These are phyloP conservation scores for Chymomyza amoena DNA, from an alignment of 2,888 invertebrate species.

Conservation along the genomic window DNA sequence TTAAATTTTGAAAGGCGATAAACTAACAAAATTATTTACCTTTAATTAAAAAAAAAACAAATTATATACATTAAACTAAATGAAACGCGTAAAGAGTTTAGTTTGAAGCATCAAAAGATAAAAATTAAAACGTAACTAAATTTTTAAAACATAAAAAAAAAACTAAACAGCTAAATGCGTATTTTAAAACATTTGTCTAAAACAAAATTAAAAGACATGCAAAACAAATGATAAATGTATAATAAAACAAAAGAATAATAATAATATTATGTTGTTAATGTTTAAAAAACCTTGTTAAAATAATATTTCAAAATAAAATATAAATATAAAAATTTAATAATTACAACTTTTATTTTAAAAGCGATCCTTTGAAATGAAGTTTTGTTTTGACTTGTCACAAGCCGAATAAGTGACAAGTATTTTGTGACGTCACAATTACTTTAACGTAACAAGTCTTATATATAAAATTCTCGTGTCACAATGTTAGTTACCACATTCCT, in stretches of 20 bases:
- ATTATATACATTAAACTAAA: constrained; percentile 29
- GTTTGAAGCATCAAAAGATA: constrained; percentile 35
- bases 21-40: constrained; percentile 49
- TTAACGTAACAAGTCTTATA: too few species aligned
- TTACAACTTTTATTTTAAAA: neutral
- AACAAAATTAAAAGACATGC: constrained; percentile 44
- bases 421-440: too few species aligned
- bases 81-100: constrained; percentile 37
- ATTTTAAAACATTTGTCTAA: constrained; percentile 66
- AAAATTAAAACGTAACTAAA: constrained; percentile 35
- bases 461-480: too few species aligned
- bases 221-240: constrained; percentile 55
- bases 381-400: too few species aligned
- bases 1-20: constrained; percentile 37
- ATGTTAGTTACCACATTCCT: too few species aligned
- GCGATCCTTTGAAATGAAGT: too few species aligned
- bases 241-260: constrained; percentile 44
- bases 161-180: constrained; percentile 52
- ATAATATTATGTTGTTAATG: constrained; percentile 78
- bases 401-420: too few species aligned
- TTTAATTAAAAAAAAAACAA: constrained; percentile 30
- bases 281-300: constrained; percentile 79
- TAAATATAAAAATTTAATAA: constrained; percentile 54
- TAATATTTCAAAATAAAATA: constrained; percentile 77
- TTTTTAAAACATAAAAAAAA: constrained; percentile 49